phyloP scores from a whole-genome alignment of 2,797 vertebrate genomes.

The Sciurus vulgaris region DNA sequence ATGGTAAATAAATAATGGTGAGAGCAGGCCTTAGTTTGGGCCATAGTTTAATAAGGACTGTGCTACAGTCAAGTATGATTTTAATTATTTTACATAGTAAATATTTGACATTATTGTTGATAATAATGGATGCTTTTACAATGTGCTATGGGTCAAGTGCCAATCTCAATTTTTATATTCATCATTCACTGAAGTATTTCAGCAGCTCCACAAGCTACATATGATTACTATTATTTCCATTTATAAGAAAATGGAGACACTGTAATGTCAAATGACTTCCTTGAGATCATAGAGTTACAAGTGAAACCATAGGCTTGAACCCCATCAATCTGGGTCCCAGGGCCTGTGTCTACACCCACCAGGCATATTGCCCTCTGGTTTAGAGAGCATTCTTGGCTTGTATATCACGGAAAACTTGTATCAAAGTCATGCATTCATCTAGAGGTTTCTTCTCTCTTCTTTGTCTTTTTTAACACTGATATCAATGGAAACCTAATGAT shows the following conservation, averaged over 20 bases:
- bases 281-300: not conserved
- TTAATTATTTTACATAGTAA: not conserved
- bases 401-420: fast-evolving
- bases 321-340: no score
- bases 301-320: not conserved
- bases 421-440: not conserved
- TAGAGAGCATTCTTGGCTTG: not conserved
- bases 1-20: not conserved
- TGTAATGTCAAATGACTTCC: not conserved
- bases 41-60: not conserved
- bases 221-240: not conserved
- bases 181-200: not conserved
- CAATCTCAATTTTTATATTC: not conserved
- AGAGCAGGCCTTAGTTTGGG: not conserved
- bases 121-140: constrained; percentile 15
- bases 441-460: not conserved
- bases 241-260: not conserved
- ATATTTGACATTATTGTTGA: not conserved
- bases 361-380: no score
- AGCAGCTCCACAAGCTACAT: not conserved
- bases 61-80: not conserved
- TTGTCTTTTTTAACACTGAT: not conserved
- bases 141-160: not conserved
- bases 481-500: not conserved
- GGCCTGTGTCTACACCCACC: not conserved